phyloP scores from a whole-genome alignment of 2,888 invertebrate genomes.

The Chironomus riparius region DNA sequence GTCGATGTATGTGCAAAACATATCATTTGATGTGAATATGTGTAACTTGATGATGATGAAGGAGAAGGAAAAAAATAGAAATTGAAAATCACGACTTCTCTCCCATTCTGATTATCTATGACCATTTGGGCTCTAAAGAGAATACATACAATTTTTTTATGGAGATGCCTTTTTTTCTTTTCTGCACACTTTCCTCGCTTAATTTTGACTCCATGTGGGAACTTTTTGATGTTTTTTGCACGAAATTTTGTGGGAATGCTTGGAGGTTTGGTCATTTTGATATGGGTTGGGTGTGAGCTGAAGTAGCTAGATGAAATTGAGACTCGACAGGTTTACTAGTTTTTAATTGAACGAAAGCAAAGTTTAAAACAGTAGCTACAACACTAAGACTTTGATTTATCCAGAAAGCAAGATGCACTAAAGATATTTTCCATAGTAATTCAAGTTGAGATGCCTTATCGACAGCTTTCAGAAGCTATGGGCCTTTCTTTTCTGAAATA shows the following conservation, averaged over 20 bases:
- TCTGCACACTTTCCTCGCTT: slow-evolving; percentile 5
- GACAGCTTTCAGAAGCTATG: too few relatives aligned
- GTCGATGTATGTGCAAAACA: background rate
- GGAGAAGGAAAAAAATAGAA: background rate
- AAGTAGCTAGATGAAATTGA: too few relatives aligned
- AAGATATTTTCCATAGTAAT: too few relatives aligned
- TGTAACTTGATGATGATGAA: background rate
- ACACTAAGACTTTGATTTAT: too few relatives aligned
- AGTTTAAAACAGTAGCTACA: too few relatives aligned
- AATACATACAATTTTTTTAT: background rate
- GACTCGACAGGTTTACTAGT: too few relatives aligned
- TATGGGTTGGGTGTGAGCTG: too few relatives aligned
- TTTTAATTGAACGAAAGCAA: too few relatives aligned
- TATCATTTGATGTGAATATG: slow-evolving; percentile 5
- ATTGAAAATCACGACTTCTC: slow-evolving; percentile 15
- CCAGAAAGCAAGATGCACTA: too few relatives aligned
- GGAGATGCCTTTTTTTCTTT: background rate
- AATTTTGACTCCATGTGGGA: background rate
- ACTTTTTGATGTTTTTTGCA: background rate
- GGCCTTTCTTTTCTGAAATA: too few relatives aligned
- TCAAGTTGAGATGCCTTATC: too few relatives aligned
- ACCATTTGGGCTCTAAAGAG: background rate
- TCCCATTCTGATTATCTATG: background rate
- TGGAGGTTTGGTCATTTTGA: too few relatives aligned
- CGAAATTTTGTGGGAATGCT: background rate